phyloP scores from a whole-genome alignment of 2,797 vertebrate species.

The Oreortyx pictus region DNA sequence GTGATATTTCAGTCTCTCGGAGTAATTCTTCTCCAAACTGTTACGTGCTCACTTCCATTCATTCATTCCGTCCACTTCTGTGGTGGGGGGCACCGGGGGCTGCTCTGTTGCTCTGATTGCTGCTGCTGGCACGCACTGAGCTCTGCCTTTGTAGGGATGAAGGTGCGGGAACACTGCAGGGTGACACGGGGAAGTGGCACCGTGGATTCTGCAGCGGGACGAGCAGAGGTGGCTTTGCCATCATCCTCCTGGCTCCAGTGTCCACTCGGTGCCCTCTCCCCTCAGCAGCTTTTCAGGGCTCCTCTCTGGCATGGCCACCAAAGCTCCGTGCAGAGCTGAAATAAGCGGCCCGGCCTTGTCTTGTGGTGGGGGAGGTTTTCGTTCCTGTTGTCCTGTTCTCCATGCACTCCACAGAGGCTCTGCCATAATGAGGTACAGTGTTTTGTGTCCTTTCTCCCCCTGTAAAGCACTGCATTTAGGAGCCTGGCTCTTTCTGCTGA shows the following conservation, averaged over 20 bases:
- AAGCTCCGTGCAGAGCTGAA: neutral
- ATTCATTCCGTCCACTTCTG: neutral
- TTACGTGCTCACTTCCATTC: neutral
- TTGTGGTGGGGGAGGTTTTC: neutral
- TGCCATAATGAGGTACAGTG: neutral
- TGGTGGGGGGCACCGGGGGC: neutral
- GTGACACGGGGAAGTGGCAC: accelerated
- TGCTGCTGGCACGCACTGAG: accelerated
- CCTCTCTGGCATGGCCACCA: no score
- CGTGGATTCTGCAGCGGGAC: accelerated
- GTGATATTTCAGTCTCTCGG: neutral
- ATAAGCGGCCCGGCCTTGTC: neutral
- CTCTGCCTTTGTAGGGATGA: neutral
- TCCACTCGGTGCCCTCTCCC: neutral
- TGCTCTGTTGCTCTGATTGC: neutral
- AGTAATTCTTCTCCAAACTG: slow-evolving; percentile 15
- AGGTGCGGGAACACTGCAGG: neutral
- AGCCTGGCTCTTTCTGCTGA: neutral
- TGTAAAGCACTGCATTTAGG: neutral
- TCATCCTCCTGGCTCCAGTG: accelerated
- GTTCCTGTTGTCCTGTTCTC: neutral
- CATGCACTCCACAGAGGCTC: neutral
- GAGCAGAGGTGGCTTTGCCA: accelerated
- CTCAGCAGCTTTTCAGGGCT: no score
- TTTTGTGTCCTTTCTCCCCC: neutral